Conservation (phyloP, 2,888 invertebrate species). For the Rhingia rostrata region DNA sequence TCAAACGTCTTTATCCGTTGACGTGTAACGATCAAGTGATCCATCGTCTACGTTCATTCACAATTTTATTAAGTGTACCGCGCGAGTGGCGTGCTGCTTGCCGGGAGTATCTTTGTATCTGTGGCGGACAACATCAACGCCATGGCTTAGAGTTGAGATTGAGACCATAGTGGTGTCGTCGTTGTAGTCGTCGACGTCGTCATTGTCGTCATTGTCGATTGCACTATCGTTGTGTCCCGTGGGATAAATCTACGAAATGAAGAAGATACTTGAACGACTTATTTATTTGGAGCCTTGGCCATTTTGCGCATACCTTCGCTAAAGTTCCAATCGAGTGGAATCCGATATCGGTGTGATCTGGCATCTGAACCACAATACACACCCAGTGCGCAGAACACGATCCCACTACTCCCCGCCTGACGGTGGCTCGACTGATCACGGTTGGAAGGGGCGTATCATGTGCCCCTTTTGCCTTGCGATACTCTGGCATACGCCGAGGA, state of each 20-base stretch:
- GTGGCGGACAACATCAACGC: constrained; percentile 41
- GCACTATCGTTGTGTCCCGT: constrained; percentile 46
- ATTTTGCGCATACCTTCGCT: constrained; percentile 59
- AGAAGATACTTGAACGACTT: constrained; percentile 68
- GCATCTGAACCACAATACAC: constrained; percentile 63
- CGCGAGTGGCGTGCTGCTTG: constrained; percentile 63
- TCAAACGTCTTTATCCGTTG: constrained; percentile 76
- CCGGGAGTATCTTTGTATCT: constrained; percentile 45
- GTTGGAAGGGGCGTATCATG: constrained; percentile 44
- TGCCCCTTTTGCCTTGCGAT: constrained; percentile 47
- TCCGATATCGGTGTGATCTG: constrained; percentile 72
- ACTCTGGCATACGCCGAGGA: constrained; percentile 71
- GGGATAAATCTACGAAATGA: constrained; percentile 68
- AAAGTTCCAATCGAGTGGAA: constrained; percentile 39
- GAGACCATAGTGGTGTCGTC: constrained; percentile 9
- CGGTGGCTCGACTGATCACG: not conserved
- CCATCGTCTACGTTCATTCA: constrained; percentile 75
- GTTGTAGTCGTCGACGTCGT: constrained; percentile 5
- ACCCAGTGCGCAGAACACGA: constrained; percentile 44
- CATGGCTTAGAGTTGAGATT: not conserved
- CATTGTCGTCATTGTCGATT: not conserved
- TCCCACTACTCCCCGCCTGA: constrained; percentile 5
- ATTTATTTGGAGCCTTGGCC: constrained; percentile 68
- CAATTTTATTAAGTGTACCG: constrained; percentile 75
- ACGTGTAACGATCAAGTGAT: constrained; percentile 77